Evolutionary conservation across 2,888 invertebrate genomes (phyloP).

Genomic region (Eudemis profundana): DNA sequence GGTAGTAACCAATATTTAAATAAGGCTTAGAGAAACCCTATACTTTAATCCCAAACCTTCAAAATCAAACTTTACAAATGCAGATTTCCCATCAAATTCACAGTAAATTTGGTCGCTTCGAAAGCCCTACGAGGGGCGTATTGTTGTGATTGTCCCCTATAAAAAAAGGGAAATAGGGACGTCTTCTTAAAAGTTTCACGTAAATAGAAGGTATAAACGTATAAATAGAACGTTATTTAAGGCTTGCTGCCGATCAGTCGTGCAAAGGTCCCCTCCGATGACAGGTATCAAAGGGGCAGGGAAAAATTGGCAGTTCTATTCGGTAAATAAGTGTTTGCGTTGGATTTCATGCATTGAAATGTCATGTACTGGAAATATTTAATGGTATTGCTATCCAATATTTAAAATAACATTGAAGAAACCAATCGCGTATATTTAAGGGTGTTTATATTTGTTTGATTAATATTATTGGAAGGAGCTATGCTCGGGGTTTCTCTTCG

Average conservation of each 20-base stretch:
- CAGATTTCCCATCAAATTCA: conserved; percentile 36
- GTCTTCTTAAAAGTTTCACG: conserved; percentile 64
- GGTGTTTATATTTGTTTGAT: no score
- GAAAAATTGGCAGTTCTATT: conserved; percentile 43
- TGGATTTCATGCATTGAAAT: conserved; percentile 33
- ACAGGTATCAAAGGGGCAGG: conserved; percentile 41
- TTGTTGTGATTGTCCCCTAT: conserved; percentile 61
- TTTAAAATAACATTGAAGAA: neutral
- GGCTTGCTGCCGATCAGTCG: conserved; percentile 57
- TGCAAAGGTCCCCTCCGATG: conserved; percentile 51
- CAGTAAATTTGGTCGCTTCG: conserved; percentile 32
- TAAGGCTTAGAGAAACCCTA: conserved; percentile 3
- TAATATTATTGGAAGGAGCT: no score
- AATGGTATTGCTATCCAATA: conserved; percentile 8
- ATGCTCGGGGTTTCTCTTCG: no score
- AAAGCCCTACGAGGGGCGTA: conserved; percentile 54
- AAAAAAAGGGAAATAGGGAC: conserved; percentile 58
- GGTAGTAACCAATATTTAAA: no score
- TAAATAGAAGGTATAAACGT: conserved; percentile 66
- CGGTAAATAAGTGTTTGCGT: conserved; percentile 36
- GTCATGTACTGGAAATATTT: conserved; percentile 38
- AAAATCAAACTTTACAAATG: conserved; percentile 15
- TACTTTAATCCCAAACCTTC: no score
- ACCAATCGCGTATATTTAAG: neutral
- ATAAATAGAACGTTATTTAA: conserved; percentile 68